Conservation (phyloP, 2,888 invertebrate species). For the Melitaea athalia region DNA sequence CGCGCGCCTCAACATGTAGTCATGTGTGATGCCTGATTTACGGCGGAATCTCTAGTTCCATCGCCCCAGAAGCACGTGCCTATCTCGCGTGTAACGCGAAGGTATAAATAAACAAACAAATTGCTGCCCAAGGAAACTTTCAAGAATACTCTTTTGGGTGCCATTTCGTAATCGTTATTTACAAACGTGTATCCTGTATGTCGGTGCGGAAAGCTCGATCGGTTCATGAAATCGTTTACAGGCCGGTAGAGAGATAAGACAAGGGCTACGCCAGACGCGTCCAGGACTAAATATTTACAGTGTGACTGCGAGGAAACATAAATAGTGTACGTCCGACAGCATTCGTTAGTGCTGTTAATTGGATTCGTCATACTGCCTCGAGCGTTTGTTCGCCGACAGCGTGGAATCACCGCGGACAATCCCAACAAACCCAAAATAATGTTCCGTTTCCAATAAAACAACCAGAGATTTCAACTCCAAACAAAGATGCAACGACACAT, state of each 20-base stretch:
- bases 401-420: slow-evolving; percentile 32
- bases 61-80: slow-evolving; percentile 57
- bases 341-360: slow-evolving; percentile 76
- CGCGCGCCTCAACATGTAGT: slow-evolving; percentile 38
- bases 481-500: slow-evolving; percentile 4
- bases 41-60: slow-evolving; percentile 48
- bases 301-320: slow-evolving; percentile 75
- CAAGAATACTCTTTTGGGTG: slow-evolving; percentile 57
- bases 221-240: slow-evolving; percentile 59
- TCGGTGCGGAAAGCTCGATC: slow-evolving; percentile 51
- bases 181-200: slow-evolving; percentile 65
- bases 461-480: slow-evolving; percentile 5
- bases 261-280: slow-evolving; percentile 72
- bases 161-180: slow-evolving; percentile 69
- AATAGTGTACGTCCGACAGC: slow-evolving; percentile 71
- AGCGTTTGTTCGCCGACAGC: slow-evolving; percentile 47
- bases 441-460: slow-evolving; percentile 13
- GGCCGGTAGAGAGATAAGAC: slow-evolving; percentile 70
- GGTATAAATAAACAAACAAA: slow-evolving; percentile 64
- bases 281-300: slow-evolving; percentile 77
- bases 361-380: slow-evolving; percentile 70
- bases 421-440: slow-evolving; percentile 38
- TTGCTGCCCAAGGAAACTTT: slow-evolving; percentile 57
- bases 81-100: slow-evolving; percentile 39
- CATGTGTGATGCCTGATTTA: slow-evolving; percentile 53